Evolutionary conservation across 1,140 invertebrate genomes (phyloP), one percentile per base, ranked within the genome.

Genomic region (Cotesia chilonis): DNA sequence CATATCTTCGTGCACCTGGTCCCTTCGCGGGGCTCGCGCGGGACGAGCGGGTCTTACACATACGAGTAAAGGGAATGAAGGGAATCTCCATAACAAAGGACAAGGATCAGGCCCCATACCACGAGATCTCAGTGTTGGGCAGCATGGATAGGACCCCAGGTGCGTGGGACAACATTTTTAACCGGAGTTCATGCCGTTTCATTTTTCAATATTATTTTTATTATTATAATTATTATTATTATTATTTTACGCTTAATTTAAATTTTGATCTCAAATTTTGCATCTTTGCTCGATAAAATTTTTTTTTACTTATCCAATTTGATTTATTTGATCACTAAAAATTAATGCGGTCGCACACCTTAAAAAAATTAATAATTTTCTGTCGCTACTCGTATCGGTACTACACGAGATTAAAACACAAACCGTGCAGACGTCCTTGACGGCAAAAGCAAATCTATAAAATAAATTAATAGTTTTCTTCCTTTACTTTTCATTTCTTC

Each of bases 51-150:
- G 28, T 28, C 28, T 28, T 28, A 28, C 28, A 28, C 28, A 28
- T 28, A 55, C 28, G 36, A 41, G 51, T 9, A 52, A 36, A 57
- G 37, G 9, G 37, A 65, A 37, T 55, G 63, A 51, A n/a, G 51
- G 54, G 82, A 77, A 71, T 70, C 74, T 76, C 77, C 70, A 68
- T 68, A 51, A 71, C 70, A 77, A 78, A 77, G 78, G 28, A 28
- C 28, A 28, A 78, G 77, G 72, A 76, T 81, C 70, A 80, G 79
- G 74, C 76, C 76, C 74, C 72, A 28, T 28, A 28, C 28, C 28
- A 72, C 64, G 67, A 70, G 70, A 76, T 74, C 68, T 70, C 80
- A 55, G 51, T 36, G 41, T 47, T 10, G 41, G 41, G 41, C 41
- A 47, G 41, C 41, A 17, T 37, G 66, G 28, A 28, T 28, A 28